A percentile compares a stretch with the other conserved stretches of the same genome.
These are phyloP conservation scores for Rhopalosiphum nymphaeae DNA, from an alignment of 2,888 invertebrate genomes.

Conservation along the genomic window DNA sequence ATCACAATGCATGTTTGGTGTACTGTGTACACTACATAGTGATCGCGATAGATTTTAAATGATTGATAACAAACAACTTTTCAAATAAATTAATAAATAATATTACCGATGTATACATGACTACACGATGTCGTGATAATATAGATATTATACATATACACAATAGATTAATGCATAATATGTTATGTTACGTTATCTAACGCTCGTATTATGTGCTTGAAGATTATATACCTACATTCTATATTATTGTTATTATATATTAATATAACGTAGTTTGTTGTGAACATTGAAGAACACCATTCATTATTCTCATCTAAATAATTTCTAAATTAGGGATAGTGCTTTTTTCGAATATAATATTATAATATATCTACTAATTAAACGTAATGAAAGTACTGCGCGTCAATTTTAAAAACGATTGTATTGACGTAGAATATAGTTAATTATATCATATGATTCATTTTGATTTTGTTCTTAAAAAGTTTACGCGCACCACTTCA, in stretches of 20 bases:
- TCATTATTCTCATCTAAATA: background rate
- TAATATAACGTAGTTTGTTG: background rate
- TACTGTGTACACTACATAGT: background rate
- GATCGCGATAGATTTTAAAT: background rate
- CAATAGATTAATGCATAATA: background rate
- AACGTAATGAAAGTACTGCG: too few relatives aligned
- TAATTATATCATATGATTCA: background rate
- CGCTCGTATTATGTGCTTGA: background rate
- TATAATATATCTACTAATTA: background rate
- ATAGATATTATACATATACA: background rate
- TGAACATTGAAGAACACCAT: background rate
- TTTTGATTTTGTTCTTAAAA: background rate
- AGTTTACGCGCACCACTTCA: background rate
- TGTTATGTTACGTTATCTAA: background rate
- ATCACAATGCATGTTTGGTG: background rate
- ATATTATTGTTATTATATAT: background rate
- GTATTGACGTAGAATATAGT: background rate
- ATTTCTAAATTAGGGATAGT: background rate
- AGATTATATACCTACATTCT: background rate
- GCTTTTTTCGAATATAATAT: background rate
- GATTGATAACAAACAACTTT: constrained; percentile 17
- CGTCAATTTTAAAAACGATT: too few relatives aligned
- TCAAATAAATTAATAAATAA: background rate
- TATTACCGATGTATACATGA: background rate
- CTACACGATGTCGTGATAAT: background rate